Percentiles rank a stretch among this genome's conserved stretches.
Evolutionary conservation across 2,888 invertebrate genomes (phyloP).

Genomic region (Drosophila subquinaria): DNA sequence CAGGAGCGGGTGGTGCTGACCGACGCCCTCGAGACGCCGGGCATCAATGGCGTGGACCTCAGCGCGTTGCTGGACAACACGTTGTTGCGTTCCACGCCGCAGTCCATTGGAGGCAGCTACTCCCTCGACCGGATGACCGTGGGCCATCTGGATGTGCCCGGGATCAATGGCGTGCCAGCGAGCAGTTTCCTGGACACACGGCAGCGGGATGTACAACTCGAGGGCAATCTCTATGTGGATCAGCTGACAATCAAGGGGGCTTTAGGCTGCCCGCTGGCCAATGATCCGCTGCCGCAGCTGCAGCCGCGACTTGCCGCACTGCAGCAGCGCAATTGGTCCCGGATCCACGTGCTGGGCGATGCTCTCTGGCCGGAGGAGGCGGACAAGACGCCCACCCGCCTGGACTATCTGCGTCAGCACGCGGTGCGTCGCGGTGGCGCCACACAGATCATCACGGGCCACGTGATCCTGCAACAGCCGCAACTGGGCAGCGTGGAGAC

Average conservation of each 20-base stretch:
- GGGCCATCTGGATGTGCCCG: constrained; percentile 71
- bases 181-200: constrained; percentile 71
- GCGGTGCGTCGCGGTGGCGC: constrained; percentile 70
- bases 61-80: constrained; percentile 70
- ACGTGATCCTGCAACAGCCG: constrained; percentile 69
- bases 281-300: constrained; percentile 39
- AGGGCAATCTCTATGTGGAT: constrained; percentile 65
- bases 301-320: constrained; percentile 42
- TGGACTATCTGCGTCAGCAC: constrained; percentile 75
- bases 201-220: constrained; percentile 45
- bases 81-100: constrained; percentile 68
- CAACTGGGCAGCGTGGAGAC: constrained; percentile 61
- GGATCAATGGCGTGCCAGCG: constrained; percentile 65
- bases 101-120: constrained; percentile 75
- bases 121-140: constrained; percentile 58
- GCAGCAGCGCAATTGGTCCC: constrained; percentile 60
- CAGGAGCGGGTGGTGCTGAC: constrained; percentile 59
- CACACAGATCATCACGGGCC: constrained; percentile 78
- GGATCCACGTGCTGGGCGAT: constrained; percentile 72
- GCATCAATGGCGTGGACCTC: constrained; percentile 67
- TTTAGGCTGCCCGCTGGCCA: constrained; percentile 47
- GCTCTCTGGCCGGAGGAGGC: constrained; percentile 58
- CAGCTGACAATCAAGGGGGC: constrained; percentile 66
- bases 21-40: constrained; percentile 54
- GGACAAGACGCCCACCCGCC: not conserved